Evolutionary conservation across 2,888 invertebrate species (phyloP).

Genomic region (Ypsolopha scabrella): DNA sequence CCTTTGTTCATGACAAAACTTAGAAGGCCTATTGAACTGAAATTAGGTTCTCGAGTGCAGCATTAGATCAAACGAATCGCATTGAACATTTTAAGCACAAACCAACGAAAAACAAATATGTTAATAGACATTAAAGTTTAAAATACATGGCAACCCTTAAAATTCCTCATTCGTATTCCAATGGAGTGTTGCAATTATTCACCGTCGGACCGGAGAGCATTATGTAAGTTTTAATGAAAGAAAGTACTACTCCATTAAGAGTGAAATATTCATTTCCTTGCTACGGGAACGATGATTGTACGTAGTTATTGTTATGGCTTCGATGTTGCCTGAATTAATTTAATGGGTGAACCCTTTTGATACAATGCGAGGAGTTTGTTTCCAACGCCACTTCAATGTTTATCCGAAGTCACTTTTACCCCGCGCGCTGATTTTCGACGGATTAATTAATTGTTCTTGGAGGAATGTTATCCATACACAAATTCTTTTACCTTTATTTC

Average conservation of each 20-base stretch:
- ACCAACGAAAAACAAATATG: background rate
- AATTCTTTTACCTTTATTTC: too few relatives aligned
- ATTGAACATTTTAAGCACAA: too few relatives aligned
- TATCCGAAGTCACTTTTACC: background rate
- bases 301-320: constrained; percentile 39
- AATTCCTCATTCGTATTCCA: constrained; percentile 25
- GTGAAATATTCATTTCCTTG: constrained; percentile 38
- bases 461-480: background rate
- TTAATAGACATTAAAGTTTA: background rate
- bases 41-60: too few relatives aligned
- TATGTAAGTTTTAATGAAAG: constrained; percentile 48
- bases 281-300: constrained; percentile 36
- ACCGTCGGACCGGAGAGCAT: constrained; percentile 26
- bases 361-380: background rate
- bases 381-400: too few relatives aligned
- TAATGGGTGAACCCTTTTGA: constrained; percentile 20
- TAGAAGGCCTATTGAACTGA: too few relatives aligned
- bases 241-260: constrained; percentile 38
- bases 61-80: too few relatives aligned
- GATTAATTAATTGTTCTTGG: background rate
- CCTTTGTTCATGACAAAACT: too few relatives aligned
- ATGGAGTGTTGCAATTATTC: constrained; percentile 36
- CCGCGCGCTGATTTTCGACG: background rate
- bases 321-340: constrained; percentile 40
- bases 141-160: background rate